Base-by-base conservation (phyloP, 2,888 invertebrate genomes). In the Cactoblastis cactorum region DNA sequence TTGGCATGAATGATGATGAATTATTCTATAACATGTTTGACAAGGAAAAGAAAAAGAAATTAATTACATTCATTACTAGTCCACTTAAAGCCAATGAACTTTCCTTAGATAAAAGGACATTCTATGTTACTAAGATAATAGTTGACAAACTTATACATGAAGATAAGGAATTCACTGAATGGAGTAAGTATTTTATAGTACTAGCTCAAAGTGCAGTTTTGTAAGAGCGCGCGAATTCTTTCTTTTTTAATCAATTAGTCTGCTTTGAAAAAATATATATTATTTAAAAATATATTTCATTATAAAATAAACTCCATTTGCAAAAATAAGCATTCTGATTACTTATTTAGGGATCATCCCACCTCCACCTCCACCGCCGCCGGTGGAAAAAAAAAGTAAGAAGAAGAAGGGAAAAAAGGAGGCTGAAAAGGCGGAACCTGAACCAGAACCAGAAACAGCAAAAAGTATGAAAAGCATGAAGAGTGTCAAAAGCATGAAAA, bases 151-250 rank as follows among this genome's bases (percentile, higher is more conserved):
- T 94, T 6, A 86, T 90, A 50, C 81, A 89, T 67, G 91, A 94
- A 14, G 95, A 95, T 66, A 94, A 94, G 69, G 95, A 95, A 76
- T 92, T 95, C 53, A 91, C 93, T 60, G 94, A 95, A 82, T 92
- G 94, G 91, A 93, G 95, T 95, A 84, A 91, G 91, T 78, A 47
- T 49, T n/a, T n/a, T n/a, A n/a, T n/a, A n/a, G n/a, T n/a, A n/a
- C n/a, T n/a, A n/a, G n/a, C n/a, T n/a, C n/a, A n/a, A n/a, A n/a
- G n/a, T n/a, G n/a, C n/a, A n/a, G n/a, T n/a, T n/a, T n/a, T n/a
- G n/a, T n/a, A n/a, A n/a, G n/a, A n/a, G n/a, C n/a, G n/a, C n/a
- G n/a, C n/a, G n/a, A n/a, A n/a, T n/a, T n/a, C n/a, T n/a, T n/a
- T n/a, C n/a, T n/a, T n/a, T n/a, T n/a, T n/a, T n/a, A n/a, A n/a